phyloP scores from a whole-genome alignment of 2,888 invertebrate genomes.

The Carcina quercana region DNA sequence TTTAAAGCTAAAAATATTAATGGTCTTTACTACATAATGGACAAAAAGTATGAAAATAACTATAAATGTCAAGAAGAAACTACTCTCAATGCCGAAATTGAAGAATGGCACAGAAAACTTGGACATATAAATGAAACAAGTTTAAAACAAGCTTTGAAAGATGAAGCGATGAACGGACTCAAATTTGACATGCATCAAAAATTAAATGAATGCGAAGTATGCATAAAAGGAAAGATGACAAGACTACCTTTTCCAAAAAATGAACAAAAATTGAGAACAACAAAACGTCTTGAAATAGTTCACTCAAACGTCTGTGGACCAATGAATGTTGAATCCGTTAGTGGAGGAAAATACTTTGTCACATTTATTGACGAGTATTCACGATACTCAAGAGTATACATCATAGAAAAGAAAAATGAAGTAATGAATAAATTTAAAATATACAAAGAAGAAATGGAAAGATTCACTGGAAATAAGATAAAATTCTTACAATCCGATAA shows the following conservation, averaged over 20 bases:
- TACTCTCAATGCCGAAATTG: too few species aligned
- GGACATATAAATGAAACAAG: neutral
- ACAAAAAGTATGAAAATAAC: neutral
- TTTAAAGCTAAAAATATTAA: conserved; percentile 2
- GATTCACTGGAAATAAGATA: neutral
- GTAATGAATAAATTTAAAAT: neutral
- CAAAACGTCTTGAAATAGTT: neutral
- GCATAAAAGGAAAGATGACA: neutral
- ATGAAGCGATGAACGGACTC: neutral
- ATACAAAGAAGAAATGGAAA: neutral
- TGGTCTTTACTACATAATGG: conserved; percentile 3
- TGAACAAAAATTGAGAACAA: neutral
- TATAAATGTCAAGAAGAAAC: too few species aligned
- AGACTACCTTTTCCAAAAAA: neutral
- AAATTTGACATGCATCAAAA: neutral
- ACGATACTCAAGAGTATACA: conserved; percentile 12
- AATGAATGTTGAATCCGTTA: conserved; percentile 1
- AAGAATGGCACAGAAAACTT: neutral
- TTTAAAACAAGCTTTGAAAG: neutral
- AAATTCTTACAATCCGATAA: neutral
- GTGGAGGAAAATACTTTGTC: conserved; percentile 12
- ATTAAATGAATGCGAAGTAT: neutral
- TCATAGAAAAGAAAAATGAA: conserved; percentile 4
- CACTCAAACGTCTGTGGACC: too few species aligned
- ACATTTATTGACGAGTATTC: conserved; percentile 14